Base-by-base conservation (phyloP, 2,797 vertebrate species). In the Margarornis squamiger region DNA sequence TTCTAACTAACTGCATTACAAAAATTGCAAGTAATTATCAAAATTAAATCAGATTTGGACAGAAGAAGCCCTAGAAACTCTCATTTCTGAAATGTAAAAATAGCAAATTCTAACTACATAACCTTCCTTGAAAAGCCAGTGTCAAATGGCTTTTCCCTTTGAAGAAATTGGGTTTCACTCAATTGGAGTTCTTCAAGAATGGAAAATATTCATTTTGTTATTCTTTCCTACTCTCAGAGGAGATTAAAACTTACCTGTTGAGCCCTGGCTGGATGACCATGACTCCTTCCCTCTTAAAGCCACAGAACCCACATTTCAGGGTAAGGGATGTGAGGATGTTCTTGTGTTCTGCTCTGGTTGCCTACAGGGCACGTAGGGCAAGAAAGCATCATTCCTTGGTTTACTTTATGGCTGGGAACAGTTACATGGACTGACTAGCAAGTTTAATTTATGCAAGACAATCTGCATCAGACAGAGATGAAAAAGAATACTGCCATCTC, bases 341-440 rank as follows among this genome's bases (percentile, higher is more conserved):
- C 29, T 38, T 32, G 8, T 29, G 16, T 73, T 55, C 59, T 46
- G 21, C 52, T 74, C 45, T 74, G 29, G 12, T 21, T 80, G 9
- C 32, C 27, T n/a, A 5, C 16, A 46, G 36, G 14, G 20, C 19
- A 10, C 5, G 0, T 2, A 36, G 19, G 29, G n/a, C 26, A 82
- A 82, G 46, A 85, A 66, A 43, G 3, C 55, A 76, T 41, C 75
- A 22, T 3, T 45, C 19, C 48, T 62, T 79, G 29, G 7, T 55
- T 79, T 80, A 21, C 23, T 79, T 76, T 41, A 34, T 38, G 32
- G 45, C 29, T 85, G 29, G 55, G 23, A 66, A 46, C 34, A 78
- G 52, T 39, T 41, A 9, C 8, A 14, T 9, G 19, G 73, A 54
- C 4, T 12, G 18, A 48, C 39, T 34, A 34, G 3, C 9, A 61